These are phyloP conservation scores for Drosophila lowei DNA, from an alignment of 1,140 invertebrate species.

Conservation along the genomic window DNA sequence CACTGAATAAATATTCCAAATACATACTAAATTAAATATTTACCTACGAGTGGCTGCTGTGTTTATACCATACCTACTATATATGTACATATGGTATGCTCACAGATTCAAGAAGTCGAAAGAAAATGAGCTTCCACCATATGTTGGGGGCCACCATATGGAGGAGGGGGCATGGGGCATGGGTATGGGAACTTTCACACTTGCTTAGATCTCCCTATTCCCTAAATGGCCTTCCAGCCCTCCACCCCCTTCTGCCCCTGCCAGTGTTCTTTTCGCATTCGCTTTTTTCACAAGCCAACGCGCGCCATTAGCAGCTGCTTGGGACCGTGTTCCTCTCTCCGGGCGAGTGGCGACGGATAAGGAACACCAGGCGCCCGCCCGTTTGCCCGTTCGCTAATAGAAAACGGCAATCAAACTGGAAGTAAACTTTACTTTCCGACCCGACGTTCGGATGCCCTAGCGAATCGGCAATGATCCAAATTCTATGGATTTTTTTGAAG, in stretches of 20 bases:
- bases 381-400: slow-evolving; percentile 42
- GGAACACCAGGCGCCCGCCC: slow-evolving; percentile 21
- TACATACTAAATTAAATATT: too few relatives aligned
- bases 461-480: too few relatives aligned
- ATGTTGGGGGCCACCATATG: slow-evolving; percentile 13
- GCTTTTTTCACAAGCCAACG: slow-evolving; percentile 47
- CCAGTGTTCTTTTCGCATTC: slow-evolving; percentile 24
- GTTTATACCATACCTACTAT: too few relatives aligned
- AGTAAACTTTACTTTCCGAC: background rate
- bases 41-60: too few relatives aligned
- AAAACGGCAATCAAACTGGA: slow-evolving; percentile 44
- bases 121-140: slow-evolving; percentile 38
- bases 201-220: slow-evolving; percentile 36
- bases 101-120: too few relatives aligned
- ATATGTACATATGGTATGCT: too few relatives aligned
- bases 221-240: slow-evolving; percentile 7
- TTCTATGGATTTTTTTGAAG: too few relatives aligned
- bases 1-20: too few relatives aligned
- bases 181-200: slow-evolving; percentile 23
- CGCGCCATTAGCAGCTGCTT: slow-evolving; percentile 66
- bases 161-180: background rate
- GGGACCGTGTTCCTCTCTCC: slow-evolving; percentile 23
- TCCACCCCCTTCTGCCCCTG: background rate
- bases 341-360: slow-evolving; percentile 19
- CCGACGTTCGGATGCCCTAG: too few relatives aligned